Evolutionary conservation across 30 jellyfish, hydroid and myxozoan genomes (phyloP).

Genomic region (Sanderia malayensis): DNA sequence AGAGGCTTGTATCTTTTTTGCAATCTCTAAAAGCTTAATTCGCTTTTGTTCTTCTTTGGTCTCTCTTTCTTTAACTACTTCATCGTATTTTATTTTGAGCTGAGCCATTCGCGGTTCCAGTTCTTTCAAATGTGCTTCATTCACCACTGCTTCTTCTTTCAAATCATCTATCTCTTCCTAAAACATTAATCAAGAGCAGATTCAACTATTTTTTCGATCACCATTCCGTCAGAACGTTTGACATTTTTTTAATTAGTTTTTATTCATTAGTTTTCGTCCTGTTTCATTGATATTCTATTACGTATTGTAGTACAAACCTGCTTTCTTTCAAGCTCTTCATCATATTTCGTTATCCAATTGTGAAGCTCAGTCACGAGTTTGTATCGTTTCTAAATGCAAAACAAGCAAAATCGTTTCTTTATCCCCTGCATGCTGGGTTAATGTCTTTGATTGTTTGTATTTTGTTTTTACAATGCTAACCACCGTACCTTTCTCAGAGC

Average conservation of each 20-base stretch:
- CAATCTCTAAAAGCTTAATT: neutral
- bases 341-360: constrained; percentile 68
- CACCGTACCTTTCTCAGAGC: constrained; percentile 23
- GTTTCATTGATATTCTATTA: too few species aligned
- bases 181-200: too few species aligned
- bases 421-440: too few species aligned
- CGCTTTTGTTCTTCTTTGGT: constrained; percentile 11
- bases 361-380: constrained; percentile 61
- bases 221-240: too few species aligned
- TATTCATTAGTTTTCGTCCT: too few species aligned
- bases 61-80: constrained; percentile 33
- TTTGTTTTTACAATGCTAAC: neutral
- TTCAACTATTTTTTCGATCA: too few species aligned
- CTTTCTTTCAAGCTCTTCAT: constrained; percentile 50
- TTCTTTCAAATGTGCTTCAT: constrained; percentile 10
- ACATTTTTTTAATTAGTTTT: too few species aligned
- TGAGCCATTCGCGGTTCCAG: constrained; percentile 33
- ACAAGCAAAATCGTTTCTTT: neutral
- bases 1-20: constrained; percentile 23
- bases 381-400: constrained; percentile 29
- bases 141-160: constrained; percentile 18
- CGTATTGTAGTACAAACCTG: too few species aligned
- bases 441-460: too few species aligned
- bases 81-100: constrained; percentile 24
- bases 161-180: constrained; percentile 51